Evolutionary conservation across 2,797 vertebrate species (phyloP), one percentile per base, ranked within the genome.

Genomic region (Ataeniobius toweri): DNA sequence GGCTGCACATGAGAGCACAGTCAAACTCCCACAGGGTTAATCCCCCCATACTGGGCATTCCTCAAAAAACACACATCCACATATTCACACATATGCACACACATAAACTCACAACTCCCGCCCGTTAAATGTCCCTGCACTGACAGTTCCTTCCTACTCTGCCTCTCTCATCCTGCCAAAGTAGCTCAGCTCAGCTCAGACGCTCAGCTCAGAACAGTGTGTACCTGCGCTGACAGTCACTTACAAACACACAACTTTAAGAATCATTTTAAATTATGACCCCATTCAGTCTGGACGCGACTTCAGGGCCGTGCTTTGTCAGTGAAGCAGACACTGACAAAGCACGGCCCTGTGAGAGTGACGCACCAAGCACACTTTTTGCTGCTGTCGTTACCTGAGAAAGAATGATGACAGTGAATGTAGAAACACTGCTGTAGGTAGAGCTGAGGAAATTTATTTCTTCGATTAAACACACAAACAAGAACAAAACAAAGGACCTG

Each of bases 11-110:
- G 80, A 86, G 78, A 85, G 79, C 59, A 22, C 78, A 86, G 82
- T 86, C 73, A 74, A 85, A 88, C 86, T 90, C 88, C 88, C 86
- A 88, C 86, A 85, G 84, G 91, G 90, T 86, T 88, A 86, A 91
- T 92, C 80, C 81, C 73, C 81, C 85, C 71, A 80, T 78, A 86
- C 53, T 79, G 85, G 85, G 88, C 83, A 89, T 73, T 81, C 78
- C 87, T 77, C 36, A 77, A 69, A 80, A 76, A 59, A 81, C 74
- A 82, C 71, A 76, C 75, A 77, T 10, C 7, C 5, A 76, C 69
- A 12, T 4, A 5, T 46, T 14, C 65, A 68, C 67, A 46, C 22
- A 2, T 26, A 3, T 24, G 26, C 67, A 46, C 67, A 26, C 24
- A 50, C 36, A 77, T 39, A 73, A 48, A 81, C 71, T 78, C 71